Conservation (phyloP, 2,888 invertebrate species). For the Terebella lapidaria region DNA sequence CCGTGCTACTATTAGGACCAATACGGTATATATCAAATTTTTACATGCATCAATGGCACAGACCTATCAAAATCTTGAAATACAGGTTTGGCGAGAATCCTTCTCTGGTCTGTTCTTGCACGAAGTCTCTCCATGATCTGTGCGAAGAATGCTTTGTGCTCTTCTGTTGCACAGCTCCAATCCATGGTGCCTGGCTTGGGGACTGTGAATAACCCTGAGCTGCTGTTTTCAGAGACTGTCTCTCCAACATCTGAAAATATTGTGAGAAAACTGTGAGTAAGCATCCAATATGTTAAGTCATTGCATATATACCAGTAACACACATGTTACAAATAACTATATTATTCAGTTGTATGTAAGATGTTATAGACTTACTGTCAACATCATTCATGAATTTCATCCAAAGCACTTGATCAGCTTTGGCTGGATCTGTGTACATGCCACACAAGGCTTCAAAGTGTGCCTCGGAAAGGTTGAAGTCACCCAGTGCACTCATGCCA, state of each 20-base stretch:
- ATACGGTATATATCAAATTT: too few relatives aligned
- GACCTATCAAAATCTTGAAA: conserved; percentile 54
- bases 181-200: conserved; percentile 51
- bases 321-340: too few relatives aligned
- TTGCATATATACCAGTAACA: background rate
- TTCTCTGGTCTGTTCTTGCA: conserved; percentile 39
- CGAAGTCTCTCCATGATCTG: conserved; percentile 43
- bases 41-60: too few relatives aligned
- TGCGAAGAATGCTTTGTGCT: conserved; percentile 39
- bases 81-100: conserved; percentile 46
- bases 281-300: background rate
- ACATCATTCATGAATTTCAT: conserved; percentile 46
- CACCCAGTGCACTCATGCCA: conserved; percentile 48
- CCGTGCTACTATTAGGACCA: too few relatives aligned
- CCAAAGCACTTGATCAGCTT: conserved; percentile 44
- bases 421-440: conserved; percentile 40
- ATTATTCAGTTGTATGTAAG: too few relatives aligned
- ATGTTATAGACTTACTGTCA: conserved; percentile 35
- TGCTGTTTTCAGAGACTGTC: conserved; percentile 40
- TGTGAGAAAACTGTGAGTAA: conserved; percentile 40
- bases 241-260: conserved; percentile 38
- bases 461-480: conserved; percentile 40
- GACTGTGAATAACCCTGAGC: conserved; percentile 44
- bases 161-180: conserved; percentile 40
- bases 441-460: conserved; percentile 43